Conservation (phyloP, 2,888 invertebrate genomes). For the Podabrus alpinus region DNA sequence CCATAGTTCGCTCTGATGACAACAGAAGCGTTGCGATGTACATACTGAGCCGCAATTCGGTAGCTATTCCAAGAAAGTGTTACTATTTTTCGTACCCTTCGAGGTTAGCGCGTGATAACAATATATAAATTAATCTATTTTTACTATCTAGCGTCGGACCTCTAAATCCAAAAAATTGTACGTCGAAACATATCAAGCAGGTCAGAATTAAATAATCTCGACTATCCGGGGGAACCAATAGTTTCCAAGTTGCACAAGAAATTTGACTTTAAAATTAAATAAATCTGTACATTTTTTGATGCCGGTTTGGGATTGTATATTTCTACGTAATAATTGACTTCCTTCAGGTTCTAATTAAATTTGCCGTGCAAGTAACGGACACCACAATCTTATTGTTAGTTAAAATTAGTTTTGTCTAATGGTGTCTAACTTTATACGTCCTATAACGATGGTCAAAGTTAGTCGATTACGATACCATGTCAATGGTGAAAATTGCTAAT, state of each 20-base stretch:
- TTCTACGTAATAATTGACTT: neutral
- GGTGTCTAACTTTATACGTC: neutral
- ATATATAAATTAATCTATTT: too few species aligned
- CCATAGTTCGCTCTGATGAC: neutral
- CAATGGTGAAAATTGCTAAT: neutral
- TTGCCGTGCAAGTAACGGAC: neutral
- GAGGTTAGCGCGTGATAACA: neutral
- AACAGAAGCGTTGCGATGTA: neutral
- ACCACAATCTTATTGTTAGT: neutral
- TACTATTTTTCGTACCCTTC: neutral
- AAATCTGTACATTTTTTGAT: neutral
- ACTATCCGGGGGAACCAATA: too few species aligned
- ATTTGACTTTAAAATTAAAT: neutral
- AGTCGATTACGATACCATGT: neutral
- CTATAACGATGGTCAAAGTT: neutral
- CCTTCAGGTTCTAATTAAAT: neutral
- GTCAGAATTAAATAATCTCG: too few species aligned
- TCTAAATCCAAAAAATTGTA: too few species aligned
- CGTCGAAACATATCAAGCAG: too few species aligned
- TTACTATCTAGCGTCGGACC: too few species aligned
- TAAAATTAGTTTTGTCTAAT: neutral
- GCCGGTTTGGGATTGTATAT: neutral
- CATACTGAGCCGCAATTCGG: neutral
- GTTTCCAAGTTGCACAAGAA: neutral
- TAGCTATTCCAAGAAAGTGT: neutral